These are phyloP conservation scores for Lucilia cuprina DNA, from an alignment of 1,140 invertebrate genomes.

Conservation along the genomic window DNA sequence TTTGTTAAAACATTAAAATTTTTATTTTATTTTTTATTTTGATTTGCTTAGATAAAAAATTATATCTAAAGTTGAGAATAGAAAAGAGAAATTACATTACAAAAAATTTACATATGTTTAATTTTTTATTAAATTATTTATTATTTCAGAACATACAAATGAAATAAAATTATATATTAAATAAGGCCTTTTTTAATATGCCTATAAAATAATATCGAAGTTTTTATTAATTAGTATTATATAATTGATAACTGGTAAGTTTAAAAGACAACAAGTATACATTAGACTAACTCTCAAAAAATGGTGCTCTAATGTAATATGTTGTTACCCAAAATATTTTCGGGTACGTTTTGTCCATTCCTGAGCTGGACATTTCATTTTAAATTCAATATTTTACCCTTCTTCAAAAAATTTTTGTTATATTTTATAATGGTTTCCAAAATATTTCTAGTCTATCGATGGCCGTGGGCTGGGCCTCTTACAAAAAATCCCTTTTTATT, in stretches of 20 bases:
- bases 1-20: conserved; percentile 7
- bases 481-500: too few relatives aligned
- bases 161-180: conserved; percentile 26
- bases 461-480: too few relatives aligned
- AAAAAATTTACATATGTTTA: conserved; percentile 21
- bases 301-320: too few relatives aligned
- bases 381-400: too few relatives aligned
- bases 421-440: too few relatives aligned
- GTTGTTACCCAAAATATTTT: too few relatives aligned
- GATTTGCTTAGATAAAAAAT: neutral
- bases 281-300: too few relatives aligned
- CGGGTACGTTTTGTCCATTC: too few relatives aligned
- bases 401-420: too few relatives aligned
- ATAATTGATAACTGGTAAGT: neutral
- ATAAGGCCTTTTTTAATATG: conserved; percentile 24
- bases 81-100: neutral
- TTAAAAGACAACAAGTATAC: too few relatives aligned
- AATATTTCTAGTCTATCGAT: too few relatives aligned
- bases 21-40: conserved; percentile 20
- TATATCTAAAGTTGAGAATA: conserved; percentile 2
- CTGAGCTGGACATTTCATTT: too few relatives aligned
- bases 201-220: conserved; percentile 2
- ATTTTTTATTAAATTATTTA: conserved; percentile 16
- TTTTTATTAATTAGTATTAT: neutral
- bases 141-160: conserved; percentile 9